Percentiles rank a stretch among this genome's conserved stretches.
Evolutionary conservation across 2,797 vertebrate genomes (phyloP).

Genomic region (Falco concolor): DNA sequence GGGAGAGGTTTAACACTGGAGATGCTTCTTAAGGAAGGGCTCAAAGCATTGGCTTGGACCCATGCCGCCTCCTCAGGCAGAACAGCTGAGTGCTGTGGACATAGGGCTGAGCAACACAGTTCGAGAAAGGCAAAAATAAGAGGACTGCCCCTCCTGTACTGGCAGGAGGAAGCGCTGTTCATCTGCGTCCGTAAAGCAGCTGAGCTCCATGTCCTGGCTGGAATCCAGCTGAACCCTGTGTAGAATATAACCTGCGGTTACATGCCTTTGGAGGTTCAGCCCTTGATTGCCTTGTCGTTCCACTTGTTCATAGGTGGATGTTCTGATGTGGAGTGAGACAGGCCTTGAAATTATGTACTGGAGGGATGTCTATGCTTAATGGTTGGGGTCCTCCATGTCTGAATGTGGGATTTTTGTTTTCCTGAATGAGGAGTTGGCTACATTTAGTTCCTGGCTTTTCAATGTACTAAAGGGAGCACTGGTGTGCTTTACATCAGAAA

Average conservation of each 20-base stretch:
- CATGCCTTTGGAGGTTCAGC: accelerated
- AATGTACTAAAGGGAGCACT: neutral
- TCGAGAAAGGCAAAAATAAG: neutral
- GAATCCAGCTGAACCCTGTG: neutral
- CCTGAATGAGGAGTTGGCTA: neutral
- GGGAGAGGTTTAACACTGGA: neutral
- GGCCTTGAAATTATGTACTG: neutral
- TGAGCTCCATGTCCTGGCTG: neutral
- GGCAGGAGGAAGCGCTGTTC: neutral
- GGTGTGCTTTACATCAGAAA: neutral
- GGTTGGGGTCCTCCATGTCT: neutral
- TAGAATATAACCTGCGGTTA: neutral
- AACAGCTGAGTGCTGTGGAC: neutral
- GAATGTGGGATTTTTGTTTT: neutral
- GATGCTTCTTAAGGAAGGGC: neutral
- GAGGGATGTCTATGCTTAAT: neutral
- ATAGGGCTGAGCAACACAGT: neutral
- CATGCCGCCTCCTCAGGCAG: neutral
- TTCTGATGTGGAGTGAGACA: neutral
- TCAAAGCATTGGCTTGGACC: neutral
- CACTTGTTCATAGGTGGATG: accelerated
- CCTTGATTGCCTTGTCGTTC: neutral
- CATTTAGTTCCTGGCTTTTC: neutral
- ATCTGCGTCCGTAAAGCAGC: neutral
- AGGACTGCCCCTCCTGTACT: neutral